Percentiles rank a stretch among this genome's conserved stretches.
phyloP scores from a whole-genome alignment of 2,797 vertebrate genomes.

The Anguilla obscura region DNA sequence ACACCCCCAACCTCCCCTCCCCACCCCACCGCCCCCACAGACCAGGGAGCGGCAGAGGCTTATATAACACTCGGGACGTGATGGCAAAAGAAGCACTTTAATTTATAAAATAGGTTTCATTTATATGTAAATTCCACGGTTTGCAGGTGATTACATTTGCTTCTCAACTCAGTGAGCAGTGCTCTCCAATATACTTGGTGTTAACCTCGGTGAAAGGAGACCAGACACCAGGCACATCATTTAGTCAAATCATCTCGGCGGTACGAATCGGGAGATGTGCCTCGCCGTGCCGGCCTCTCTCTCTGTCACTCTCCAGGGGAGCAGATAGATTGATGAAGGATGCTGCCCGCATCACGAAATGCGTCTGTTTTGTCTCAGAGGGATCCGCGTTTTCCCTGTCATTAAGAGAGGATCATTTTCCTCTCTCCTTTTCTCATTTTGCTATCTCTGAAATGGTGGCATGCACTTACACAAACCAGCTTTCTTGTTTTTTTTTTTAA shows the following conservation, averaged over 20 bases:
- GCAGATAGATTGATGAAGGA: not conserved
- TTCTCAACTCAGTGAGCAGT: not conserved
- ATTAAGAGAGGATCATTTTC: not conserved
- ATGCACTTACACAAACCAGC: not conserved
- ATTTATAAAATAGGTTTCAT: slow-evolving; percentile 22
- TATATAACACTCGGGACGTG: not conserved
- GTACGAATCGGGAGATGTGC: not conserved
- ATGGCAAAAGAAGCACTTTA: slow-evolving; percentile 16
- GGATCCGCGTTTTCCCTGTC: not conserved
- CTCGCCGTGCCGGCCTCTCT: not conserved
- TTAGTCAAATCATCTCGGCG: not conserved
- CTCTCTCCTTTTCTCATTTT: not conserved
- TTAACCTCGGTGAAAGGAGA: not conserved
- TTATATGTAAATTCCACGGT: slow-evolving; percentile 12
- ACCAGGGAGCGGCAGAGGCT: not conserved
- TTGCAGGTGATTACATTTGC: slow-evolving; percentile 17
- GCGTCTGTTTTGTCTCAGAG: not conserved
- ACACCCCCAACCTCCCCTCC: not conserved
- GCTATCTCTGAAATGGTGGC: not conserved
- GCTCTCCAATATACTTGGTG: slow-evolving; percentile 1
- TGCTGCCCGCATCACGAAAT: not conserved
- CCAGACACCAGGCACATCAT: not conserved
- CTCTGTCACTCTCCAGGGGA: not conserved
- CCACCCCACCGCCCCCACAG: not conserved
- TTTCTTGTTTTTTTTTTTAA: not conserved